Base-by-base conservation (phyloP, 1,140 invertebrate species). In the Bombus balteatus region DNA sequence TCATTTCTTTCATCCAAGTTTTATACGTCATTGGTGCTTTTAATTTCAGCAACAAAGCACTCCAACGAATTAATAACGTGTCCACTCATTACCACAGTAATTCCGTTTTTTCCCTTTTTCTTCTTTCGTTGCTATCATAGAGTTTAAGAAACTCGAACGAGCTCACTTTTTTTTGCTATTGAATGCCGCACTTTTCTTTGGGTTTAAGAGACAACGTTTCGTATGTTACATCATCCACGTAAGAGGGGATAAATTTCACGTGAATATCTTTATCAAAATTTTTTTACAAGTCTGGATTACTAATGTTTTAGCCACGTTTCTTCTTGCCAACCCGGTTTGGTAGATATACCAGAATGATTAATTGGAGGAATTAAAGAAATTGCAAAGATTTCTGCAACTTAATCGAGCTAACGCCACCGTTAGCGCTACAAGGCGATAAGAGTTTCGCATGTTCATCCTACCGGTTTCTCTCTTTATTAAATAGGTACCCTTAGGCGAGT, bases 401-500 rank as follows among this genome's bases (percentile, higher is more conserved):
- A 47, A 22, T 53, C 47, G 47, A 53, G 47, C 18, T 18, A 53
- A 13, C 25, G 25, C 25, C n/a, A 34, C 10, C 2, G n/a, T 22
- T 18, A 10, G 12, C 28, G 37, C 8, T 6, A 66, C 1, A 22
- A 39, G 39, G 9, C 34, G 41, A 80, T n/a, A 70, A 57, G 8
- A 57, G 18, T 73, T 73, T 57, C 18, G 47, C 47, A 32, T 81
- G 73, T 74, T 66, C 81, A 22, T 74, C 32, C n/a, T 22, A 25
- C 41, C n/a, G 28, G 22, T 82, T 74, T 82, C 25, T 74, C 57
- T 37, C 22, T 41, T 80, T 34, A 25, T 68, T 47, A 47, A 70
- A 70, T 9, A n/a, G 4, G 2, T 32, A 32, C 6, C 53, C 5
- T 37, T n/a, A 22, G n/a, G n/a, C 59, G 22, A 43, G 1, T 66